A percentile compares a stretch with the other conserved stretches of the same genome.
phyloP scores from a whole-genome alignment of 2,888 invertebrate species.

The Spodoptera picta region DNA sequence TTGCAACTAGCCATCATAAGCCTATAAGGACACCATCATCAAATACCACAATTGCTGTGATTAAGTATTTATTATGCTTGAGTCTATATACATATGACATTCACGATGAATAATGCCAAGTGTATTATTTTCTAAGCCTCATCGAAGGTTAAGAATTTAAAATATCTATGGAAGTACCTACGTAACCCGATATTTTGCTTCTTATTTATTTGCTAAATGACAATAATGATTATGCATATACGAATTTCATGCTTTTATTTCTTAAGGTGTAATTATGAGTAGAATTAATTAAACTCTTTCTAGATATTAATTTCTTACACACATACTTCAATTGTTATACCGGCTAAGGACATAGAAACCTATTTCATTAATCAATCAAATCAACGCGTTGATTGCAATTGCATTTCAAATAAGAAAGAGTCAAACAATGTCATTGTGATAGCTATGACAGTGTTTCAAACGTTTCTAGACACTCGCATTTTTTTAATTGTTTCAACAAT shows the following conservation, averaged over 20 bases:
- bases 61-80: constrained; percentile 8
- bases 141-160: neutral
- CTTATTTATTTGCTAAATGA: too few species aligned
- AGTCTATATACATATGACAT: constrained; percentile 9
- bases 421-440: constrained; percentile 17
- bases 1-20: neutral
- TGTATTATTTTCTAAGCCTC: neutral
- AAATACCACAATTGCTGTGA: constrained; percentile 7
- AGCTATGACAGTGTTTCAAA: constrained; percentile 22
- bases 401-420: constrained; percentile 50
- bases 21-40: constrained; percentile 13
- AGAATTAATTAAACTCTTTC: too few species aligned
- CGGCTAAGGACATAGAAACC: constrained; percentile 23
- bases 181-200: neutral
- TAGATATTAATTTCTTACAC: too few species aligned
- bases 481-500: constrained; percentile 10
- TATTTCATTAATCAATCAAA: constrained; percentile 20
- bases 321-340: constrained; percentile 1
- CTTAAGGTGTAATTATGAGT: too few species aligned
- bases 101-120: constrained; percentile 5
- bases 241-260: too few species aligned
- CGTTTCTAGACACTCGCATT: neutral
- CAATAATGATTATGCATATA: neutral
- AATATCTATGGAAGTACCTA: neutral
- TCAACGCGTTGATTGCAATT: constrained; percentile 28